These are phyloP conservation scores for Holothuria glaberrima DNA, from an alignment of 35 echinoderm and acorn worm species.

Conservation along the genomic window DNA sequence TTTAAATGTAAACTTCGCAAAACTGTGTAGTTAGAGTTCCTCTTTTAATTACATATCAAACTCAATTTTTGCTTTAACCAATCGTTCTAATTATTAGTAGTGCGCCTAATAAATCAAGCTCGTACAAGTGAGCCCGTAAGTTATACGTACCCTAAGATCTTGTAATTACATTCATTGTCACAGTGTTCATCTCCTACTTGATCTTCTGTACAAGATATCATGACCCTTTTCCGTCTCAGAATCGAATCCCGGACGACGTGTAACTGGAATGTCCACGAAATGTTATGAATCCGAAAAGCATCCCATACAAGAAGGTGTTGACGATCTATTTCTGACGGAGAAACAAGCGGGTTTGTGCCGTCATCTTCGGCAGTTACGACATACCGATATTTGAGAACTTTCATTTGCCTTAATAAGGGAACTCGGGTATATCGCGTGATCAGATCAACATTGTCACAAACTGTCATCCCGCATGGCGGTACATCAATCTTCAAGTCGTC, in stretches of 20 bases:
- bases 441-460: conserved; percentile 84
- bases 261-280: conserved; percentile 63
- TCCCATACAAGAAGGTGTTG: conserved; percentile 68
- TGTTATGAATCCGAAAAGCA: conserved; percentile 77
- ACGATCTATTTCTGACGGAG: conserved; percentile 41
- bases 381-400: conserved; percentile 69
- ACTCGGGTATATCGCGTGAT: conserved; percentile 54
- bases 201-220: conserved; percentile 51
- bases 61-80: too few species aligned
- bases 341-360: conserved; percentile 70
- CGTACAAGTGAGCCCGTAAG: too few species aligned
- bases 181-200: conserved; percentile 78
- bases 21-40: too few species aligned
- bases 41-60: too few species aligned
- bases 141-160: conserved; percentile 67
- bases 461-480: conserved; percentile 82
- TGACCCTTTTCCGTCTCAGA: conserved; percentile 53
- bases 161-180: conserved; percentile 67
- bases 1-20: too few species aligned
- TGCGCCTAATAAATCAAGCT: background rate
- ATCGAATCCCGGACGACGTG: conserved; percentile 59
- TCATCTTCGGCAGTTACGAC: conserved; percentile 85
- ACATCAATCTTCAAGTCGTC: conserved; percentile 29
- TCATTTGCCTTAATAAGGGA: conserved; percentile 35
- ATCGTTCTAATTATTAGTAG: background rate